phyloP scores from a whole-genome alignment of 2,888 invertebrate genomes.

The Clostera curtula region DNA sequence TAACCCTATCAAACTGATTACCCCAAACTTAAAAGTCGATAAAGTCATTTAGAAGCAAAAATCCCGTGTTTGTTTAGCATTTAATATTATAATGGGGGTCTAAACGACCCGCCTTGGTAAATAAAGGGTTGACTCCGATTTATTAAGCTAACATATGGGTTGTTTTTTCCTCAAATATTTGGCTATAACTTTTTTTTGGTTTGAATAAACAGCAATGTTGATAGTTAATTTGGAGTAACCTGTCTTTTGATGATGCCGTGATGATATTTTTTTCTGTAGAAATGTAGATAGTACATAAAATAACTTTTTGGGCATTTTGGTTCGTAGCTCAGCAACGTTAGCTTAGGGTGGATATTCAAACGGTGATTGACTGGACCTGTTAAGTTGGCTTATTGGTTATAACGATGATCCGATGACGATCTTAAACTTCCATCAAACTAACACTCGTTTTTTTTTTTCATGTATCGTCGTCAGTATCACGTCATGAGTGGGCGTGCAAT shows the following conservation, averaged over 20 bases:
- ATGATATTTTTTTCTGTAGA: no score
- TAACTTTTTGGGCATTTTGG: no score
- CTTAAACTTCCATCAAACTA: no score
- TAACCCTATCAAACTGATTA: conserved; percentile 23
- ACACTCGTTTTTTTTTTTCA: background rate
- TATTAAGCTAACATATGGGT: conserved; percentile 51
- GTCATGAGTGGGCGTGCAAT: conserved; percentile 57
- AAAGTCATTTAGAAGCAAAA: conserved; percentile 60
- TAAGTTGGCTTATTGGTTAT: no score
- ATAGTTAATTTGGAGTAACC: conserved; percentile 9
- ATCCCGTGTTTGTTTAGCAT: conserved; percentile 68
- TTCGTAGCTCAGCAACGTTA: no score
- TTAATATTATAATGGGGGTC: conserved; percentile 67
- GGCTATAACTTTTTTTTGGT: conserved; percentile 33
- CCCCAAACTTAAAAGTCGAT: conserved; percentile 29
- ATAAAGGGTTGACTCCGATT: conserved; percentile 65
- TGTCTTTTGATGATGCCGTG: conserved; percentile 4
- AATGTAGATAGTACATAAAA: no score
- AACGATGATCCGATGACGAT: no score
- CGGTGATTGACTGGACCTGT: no score
- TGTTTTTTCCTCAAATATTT: conserved; percentile 42
- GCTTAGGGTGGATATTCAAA: no score
- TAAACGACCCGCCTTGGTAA: conserved; percentile 53
- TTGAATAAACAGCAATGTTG: conserved; percentile 36
- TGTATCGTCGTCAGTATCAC: conserved; percentile 9